Conservation (phyloP, 2,888 invertebrate genomes). For the Oeneis ivallda region DNA sequence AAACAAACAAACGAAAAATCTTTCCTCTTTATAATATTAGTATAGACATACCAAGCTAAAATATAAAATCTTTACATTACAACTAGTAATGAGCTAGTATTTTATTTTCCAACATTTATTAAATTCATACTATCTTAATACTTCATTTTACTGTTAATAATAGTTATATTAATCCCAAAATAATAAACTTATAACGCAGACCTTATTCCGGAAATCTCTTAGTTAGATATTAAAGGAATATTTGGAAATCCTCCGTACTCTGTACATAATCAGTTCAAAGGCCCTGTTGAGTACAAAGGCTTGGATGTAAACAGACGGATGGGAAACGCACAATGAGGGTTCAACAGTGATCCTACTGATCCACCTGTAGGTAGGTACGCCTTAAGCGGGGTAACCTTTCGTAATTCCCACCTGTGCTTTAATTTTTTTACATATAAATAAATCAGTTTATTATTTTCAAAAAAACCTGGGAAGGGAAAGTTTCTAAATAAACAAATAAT, state of each 20-base stretch:
- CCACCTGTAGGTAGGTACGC: background rate
- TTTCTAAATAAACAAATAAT: too few species aligned
- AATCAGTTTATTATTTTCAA: background rate
- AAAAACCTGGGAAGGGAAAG: too few species aligned
- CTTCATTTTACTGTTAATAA: background rate
- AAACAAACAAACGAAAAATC: too few species aligned
- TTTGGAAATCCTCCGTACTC: slow-evolving; percentile 41
- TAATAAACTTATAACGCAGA: slow-evolving; percentile 6
- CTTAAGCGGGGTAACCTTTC: background rate
- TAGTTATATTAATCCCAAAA: background rate
- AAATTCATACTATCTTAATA: too few species aligned
- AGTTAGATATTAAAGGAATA: slow-evolving; percentile 39
- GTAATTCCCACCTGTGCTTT: background rate
- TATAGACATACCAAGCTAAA: too few species aligned
- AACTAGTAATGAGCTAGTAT: too few species aligned
- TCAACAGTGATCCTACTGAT: slow-evolving; percentile 23
- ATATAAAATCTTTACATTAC: too few species aligned
- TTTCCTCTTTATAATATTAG: too few species aligned
- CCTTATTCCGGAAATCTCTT: slow-evolving; percentile 22
- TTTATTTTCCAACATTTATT: too few species aligned
- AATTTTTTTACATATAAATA: background rate
- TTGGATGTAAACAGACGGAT: slow-evolving; percentile 44
- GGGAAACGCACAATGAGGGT: slow-evolving; percentile 29
- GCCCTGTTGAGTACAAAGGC: slow-evolving; percentile 41
- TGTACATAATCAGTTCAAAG: slow-evolving; percentile 43